Conservation (phyloP, 2,888 invertebrate species). For the Diogma glabrata region DNA sequence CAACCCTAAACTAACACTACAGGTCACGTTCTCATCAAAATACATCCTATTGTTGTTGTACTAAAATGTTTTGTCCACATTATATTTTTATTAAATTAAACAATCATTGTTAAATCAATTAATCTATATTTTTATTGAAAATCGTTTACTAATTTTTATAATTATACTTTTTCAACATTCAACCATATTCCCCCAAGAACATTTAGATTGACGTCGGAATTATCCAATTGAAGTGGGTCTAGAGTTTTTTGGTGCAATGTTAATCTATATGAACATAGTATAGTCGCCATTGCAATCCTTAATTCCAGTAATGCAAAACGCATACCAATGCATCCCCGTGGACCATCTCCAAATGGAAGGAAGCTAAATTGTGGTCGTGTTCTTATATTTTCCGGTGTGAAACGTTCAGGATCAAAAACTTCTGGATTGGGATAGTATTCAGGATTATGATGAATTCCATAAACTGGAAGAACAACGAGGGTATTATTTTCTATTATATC, state of each 20-base stretch:
- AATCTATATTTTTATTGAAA: too few species aligned
- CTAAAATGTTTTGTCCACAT: too few species aligned
- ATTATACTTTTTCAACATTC: not conserved
- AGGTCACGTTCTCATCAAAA: too few species aligned
- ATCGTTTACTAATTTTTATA: too few species aligned
- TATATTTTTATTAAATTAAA: too few species aligned
- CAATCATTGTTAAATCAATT: too few species aligned
- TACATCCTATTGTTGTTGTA: too few species aligned
- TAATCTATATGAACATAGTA: slow-evolving; percentile 19
- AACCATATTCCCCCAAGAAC: not conserved
- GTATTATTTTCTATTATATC: slow-evolving; percentile 28
- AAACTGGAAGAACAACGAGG: slow-evolving; percentile 28
- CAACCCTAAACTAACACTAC: too few species aligned
- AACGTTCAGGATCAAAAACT: slow-evolving; percentile 37
- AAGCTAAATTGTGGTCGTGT: slow-evolving; percentile 27
- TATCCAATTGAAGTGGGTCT: not conserved
- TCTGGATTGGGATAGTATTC: slow-evolving; percentile 35
- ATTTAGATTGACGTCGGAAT: not conserved
- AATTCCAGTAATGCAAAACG: slow-evolving; percentile 29
- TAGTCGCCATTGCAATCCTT: slow-evolving; percentile 25
- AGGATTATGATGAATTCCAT: slow-evolving; percentile 36
- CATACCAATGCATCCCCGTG: slow-evolving; percentile 28
- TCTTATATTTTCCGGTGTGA: slow-evolving; percentile 26
- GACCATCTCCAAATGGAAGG: slow-evolving; percentile 33
- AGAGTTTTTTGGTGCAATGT: not conserved